Evolutionary conservation across 2,113 vertebrate species (phyloP).

Genomic region (Myotis davidii): DNA sequence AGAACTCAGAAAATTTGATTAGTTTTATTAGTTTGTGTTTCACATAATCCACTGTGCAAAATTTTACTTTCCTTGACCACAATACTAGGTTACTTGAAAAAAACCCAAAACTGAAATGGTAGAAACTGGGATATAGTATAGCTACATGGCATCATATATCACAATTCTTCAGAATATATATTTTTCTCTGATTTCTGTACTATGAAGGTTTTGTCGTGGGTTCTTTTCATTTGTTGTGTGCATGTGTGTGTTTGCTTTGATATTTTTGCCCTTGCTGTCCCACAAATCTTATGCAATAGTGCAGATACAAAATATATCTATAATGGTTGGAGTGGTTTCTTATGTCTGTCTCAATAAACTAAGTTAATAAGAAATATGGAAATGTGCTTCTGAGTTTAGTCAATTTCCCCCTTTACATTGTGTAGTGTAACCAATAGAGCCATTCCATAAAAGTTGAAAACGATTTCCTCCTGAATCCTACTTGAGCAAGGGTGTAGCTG

Average conservation of each 20-base stretch:
- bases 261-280: background rate
- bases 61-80: conserved; percentile 3
- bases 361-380: conserved; percentile 69
- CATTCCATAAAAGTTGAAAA: conserved; percentile 71
- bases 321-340: background rate
- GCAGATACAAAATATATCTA: background rate
- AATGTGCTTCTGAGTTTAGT: conserved; percentile 75
- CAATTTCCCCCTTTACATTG: conserved; percentile 72
- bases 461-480: conserved; percentile 65
- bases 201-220: background rate
- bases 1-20: conserved; percentile 20
- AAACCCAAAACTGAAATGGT: background rate
- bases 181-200: background rate
- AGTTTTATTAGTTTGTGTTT: background rate
- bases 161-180: background rate
- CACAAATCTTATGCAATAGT: background rate
- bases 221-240: background rate
- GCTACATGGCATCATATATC: background rate
- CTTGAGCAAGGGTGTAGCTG: conserved; percentile 19
- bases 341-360: background rate
- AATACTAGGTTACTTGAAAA: conserved; percentile 20
- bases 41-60: background rate
- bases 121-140: background rate
- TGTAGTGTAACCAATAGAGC: conserved; percentile 71
- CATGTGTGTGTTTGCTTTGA: background rate